phyloP scores from a whole-genome alignment of 2,888 invertebrate species.

The Notocelia uddmanniana region DNA sequence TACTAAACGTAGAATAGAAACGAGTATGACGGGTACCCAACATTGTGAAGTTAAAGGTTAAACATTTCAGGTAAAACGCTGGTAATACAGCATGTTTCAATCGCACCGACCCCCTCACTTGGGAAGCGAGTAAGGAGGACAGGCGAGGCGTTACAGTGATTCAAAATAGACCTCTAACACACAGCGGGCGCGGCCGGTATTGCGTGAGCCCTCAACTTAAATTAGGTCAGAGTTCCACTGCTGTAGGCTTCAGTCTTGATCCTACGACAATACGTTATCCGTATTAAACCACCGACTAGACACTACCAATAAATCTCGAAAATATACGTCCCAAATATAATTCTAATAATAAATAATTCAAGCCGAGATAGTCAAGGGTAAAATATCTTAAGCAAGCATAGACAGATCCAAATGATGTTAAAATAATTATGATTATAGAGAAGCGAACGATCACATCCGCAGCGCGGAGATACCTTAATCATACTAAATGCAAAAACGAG shows the following conservation, averaged over 20 bases:
- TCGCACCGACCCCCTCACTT: slow-evolving; percentile 3
- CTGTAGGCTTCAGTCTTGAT: slow-evolving; percentile 64
- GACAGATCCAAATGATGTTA: slow-evolving; percentile 75
- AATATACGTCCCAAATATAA: slow-evolving; percentile 59
- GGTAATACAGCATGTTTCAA: slow-evolving; percentile 6
- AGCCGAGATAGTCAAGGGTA: slow-evolving; percentile 68
- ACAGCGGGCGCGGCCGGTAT: slow-evolving; percentile 62
- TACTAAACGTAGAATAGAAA: neutral
- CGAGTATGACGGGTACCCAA: neutral
- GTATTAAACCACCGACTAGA: slow-evolving; percentile 77
- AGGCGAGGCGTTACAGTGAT: neutral
- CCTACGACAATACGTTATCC: slow-evolving; percentile 58
- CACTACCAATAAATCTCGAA: slow-evolving; percentile 71
- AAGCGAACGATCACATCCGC: slow-evolving; percentile 81
- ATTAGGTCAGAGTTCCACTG: slow-evolving; percentile 61
- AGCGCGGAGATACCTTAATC: slow-evolving; percentile 69
- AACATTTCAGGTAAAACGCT: slow-evolving; percentile 9
- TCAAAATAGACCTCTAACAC: slow-evolving; percentile 3
- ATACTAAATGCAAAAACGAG: slow-evolving; percentile 68
- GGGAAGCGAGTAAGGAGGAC: neutral
- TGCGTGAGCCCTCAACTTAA: slow-evolving; percentile 75
- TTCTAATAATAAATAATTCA: slow-evolving; percentile 78
- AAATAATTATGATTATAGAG: slow-evolving; percentile 74
- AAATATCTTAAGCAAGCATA: slow-evolving; percentile 71
- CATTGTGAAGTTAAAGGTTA: neutral